phyloP scores from a whole-genome alignment of 2,888 invertebrate genomes.

The Drosophila nr. medialis region DNA sequence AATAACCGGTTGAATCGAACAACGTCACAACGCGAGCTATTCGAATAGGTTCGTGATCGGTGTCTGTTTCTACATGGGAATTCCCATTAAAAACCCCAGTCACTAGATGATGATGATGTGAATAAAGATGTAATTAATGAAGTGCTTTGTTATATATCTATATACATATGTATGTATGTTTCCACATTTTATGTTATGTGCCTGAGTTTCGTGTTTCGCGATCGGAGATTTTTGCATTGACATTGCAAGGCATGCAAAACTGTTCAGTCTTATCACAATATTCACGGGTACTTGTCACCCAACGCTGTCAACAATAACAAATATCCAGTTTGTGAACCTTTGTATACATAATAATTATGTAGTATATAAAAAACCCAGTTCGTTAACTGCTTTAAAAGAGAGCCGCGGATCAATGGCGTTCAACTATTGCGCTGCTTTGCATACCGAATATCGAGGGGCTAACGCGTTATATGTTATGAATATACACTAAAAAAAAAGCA shows the following conservation, averaged over 20 bases:
- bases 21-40: slow-evolving; percentile 13
- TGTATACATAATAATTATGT: background rate
- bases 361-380: slow-evolving; percentile 17
- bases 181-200: slow-evolving; percentile 10
- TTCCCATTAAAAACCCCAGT: slow-evolving; percentile 18
- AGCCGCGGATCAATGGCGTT: slow-evolving; percentile 46
- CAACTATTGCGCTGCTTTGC: slow-evolving; percentile 52
- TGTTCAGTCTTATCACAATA: slow-evolving; percentile 16
- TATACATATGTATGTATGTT: background rate
- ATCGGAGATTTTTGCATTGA: slow-evolving; percentile 1
- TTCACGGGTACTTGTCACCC: slow-evolving; percentile 38
- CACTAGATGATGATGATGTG: slow-evolving; percentile 3
- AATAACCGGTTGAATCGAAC: slow-evolving; percentile 47
- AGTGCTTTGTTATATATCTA: slow-evolving; percentile 10
- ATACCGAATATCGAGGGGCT: slow-evolving; percentile 33
- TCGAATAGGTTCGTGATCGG: slow-evolving; percentile 10
- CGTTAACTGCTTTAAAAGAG: slow-evolving; percentile 27
- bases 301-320: slow-evolving; percentile 17
- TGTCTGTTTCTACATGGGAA: slow-evolving; percentile 16
- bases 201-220: slow-evolving; percentile 5
- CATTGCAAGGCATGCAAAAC: slow-evolving; percentile 20
- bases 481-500: background rate
- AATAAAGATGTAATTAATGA: slow-evolving; percentile 12
- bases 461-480: slow-evolving; percentile 3
- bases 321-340: slow-evolving; percentile 32